These are phyloP conservation scores for Adrianichthys oophorus DNA, from an alignment of 2,797 vertebrate species.

Conservation along the genomic window DNA sequence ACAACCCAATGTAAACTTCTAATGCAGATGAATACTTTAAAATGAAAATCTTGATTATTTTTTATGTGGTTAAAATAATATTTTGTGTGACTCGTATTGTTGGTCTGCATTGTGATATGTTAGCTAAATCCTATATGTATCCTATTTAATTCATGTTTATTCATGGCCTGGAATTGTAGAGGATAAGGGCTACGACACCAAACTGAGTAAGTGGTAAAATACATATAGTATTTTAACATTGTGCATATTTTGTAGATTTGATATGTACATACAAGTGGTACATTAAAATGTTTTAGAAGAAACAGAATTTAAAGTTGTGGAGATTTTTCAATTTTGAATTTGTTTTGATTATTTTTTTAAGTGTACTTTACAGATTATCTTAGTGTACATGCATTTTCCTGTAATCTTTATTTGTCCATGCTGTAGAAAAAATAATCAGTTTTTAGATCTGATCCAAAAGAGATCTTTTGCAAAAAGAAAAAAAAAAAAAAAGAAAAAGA, in stretches of 20 bases:
- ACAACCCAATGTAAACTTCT: conserved; percentile 55
- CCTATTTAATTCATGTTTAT: conserved; percentile 60
- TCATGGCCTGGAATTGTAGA: conserved; percentile 57
- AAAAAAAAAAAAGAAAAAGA: too few relatives aligned
- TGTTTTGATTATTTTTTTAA: too few relatives aligned
- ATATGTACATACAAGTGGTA: conserved; percentile 76
- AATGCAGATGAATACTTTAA: conserved; percentile 71
- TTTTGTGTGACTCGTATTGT: conserved; percentile 54
- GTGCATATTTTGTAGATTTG: conserved; percentile 84
- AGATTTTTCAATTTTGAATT: too few relatives aligned
- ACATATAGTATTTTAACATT: conserved; percentile 75
- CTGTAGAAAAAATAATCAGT: too few relatives aligned
- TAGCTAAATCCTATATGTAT: conserved; percentile 59
- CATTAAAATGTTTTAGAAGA: conserved; percentile 79
- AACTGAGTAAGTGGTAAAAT: conserved; percentile 48
- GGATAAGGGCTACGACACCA: conserved; percentile 71
- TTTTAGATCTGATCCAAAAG: too few relatives aligned
- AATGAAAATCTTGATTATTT: conserved; percentile 56
- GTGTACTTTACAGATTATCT: too few relatives aligned
- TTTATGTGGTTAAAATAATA: conserved; percentile 56
- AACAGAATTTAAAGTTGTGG: conserved; percentile 12
- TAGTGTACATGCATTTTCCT: too few relatives aligned
- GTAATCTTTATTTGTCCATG: too few relatives aligned
- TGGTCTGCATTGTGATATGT: conserved; percentile 56
- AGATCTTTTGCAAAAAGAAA: too few relatives aligned